Percentiles rank a stretch among this genome's conserved stretches.
Evolutionary conservation across 2,888 invertebrate species (phyloP).

Genomic region (Conomelus anceps): DNA sequence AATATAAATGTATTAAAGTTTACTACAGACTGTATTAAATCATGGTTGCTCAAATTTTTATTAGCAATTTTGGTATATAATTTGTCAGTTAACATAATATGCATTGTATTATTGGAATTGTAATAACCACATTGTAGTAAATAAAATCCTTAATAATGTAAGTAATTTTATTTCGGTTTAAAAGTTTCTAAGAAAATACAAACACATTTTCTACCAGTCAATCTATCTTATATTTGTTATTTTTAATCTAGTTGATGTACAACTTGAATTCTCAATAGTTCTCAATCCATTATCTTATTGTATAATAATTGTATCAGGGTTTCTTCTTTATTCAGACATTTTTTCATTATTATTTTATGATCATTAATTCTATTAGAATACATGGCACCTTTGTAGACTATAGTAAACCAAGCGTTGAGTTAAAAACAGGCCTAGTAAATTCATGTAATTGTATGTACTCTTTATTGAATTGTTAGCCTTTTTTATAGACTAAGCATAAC

Average conservation of each 20-base stretch:
- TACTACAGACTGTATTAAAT: neutral
- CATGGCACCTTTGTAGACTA: neutral
- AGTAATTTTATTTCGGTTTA: neutral
- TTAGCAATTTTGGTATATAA: neutral
- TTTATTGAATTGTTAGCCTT: neutral
- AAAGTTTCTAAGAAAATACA: neutral
- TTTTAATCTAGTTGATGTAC: neutral
- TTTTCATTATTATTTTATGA: neutral
- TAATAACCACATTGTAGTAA: neutral
- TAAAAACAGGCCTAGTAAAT: neutral
- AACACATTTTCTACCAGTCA: neutral
- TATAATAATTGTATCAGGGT: neutral
- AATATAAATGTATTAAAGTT: neutral
- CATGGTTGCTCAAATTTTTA: neutral
- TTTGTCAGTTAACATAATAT: neutral
- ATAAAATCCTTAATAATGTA: neutral
- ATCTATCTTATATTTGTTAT: neutral
- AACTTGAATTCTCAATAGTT: neutral
- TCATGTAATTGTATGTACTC: neutral
- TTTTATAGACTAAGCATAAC: neutral
- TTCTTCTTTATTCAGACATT: neutral
- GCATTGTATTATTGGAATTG: neutral
- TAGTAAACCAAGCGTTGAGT: neutral
- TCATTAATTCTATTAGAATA: neutral
- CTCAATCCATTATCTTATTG: neutral